These are phyloP conservation scores for Bombus turneri DNA, from an alignment of 1,140 invertebrate genomes.

Conservation along the genomic window DNA sequence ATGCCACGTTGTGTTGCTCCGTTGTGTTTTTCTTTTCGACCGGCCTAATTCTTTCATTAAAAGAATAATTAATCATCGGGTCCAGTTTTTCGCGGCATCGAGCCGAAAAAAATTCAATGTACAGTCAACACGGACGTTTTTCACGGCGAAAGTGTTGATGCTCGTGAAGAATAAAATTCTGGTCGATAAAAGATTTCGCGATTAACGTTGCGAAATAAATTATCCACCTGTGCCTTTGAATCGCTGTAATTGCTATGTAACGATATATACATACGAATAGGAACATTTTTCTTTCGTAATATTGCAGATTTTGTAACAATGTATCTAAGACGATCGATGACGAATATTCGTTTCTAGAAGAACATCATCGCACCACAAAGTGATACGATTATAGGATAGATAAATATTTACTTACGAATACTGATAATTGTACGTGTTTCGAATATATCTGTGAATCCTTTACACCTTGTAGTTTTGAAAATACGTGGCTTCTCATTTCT, in stretches of 20 bases:
- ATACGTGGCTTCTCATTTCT: too few relatives aligned
- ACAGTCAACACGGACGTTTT: conserved; percentile 13
- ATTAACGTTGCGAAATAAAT: background rate
- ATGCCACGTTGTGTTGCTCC: conserved; percentile 58
- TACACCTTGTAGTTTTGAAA: too few relatives aligned
- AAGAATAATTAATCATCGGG: conserved; percentile 55
- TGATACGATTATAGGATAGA: too few relatives aligned
- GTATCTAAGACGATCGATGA: too few relatives aligned
- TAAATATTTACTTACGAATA: too few relatives aligned
- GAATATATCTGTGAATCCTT: too few relatives aligned
- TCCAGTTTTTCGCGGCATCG: conserved; percentile 39
- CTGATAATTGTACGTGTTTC: too few relatives aligned
- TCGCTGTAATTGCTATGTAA: background rate
- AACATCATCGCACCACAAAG: too few relatives aligned
- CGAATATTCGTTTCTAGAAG: too few relatives aligned
- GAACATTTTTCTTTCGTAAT: too few relatives aligned
- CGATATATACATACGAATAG: too few relatives aligned
- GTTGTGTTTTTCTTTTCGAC: background rate
- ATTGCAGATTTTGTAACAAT: too few relatives aligned
- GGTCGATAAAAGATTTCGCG: background rate
- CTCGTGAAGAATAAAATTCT: background rate
- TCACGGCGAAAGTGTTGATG: background rate
- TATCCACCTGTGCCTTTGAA: background rate
- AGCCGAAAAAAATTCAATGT: background rate
- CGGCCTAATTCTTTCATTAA: conserved; percentile 61